Conservation (phyloP, 1,140 invertebrate genomes). For the Drosophila equinoxialis region DNA sequence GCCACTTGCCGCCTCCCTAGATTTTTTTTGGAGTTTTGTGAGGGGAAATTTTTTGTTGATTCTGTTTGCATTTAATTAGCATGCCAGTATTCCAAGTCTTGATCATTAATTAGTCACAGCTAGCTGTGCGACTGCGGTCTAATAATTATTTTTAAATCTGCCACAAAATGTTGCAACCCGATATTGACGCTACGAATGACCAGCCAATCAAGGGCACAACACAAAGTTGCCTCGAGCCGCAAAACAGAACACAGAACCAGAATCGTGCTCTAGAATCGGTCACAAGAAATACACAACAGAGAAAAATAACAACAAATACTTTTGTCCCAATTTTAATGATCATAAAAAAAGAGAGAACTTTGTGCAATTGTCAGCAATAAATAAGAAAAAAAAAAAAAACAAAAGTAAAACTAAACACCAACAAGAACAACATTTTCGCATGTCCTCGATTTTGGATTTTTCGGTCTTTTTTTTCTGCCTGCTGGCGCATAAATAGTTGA, state of each 20-base stretch:
- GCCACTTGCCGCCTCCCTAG: constrained; percentile 23
- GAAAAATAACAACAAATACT: constrained; percentile 53
- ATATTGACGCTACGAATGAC: constrained; percentile 9
- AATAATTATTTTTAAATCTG: constrained; percentile 57
- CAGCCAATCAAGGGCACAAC: constrained; percentile 47
- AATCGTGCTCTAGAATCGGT: constrained; percentile 64
- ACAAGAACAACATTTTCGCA: constrained; percentile 51
- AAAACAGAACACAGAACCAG: constrained; percentile 13
- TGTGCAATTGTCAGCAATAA: constrained; percentile 82
- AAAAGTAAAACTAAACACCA: not conserved
- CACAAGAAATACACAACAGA: constrained; percentile 22
- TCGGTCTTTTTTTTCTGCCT: constrained; percentile 48
- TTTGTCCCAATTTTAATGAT: constrained; percentile 82
- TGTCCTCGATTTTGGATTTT: constrained; percentile 59
- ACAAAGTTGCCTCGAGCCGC: constrained; percentile 24
- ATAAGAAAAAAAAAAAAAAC: constrained; percentile 69
- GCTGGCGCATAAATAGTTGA: constrained; percentile 61
- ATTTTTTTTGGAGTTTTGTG: not conserved
- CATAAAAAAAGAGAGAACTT: constrained; percentile 69
- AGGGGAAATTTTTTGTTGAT: constrained; percentile 4
- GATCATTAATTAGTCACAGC: constrained; percentile 72
- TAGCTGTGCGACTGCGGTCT: constrained; percentile 18
- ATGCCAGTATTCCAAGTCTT: constrained; percentile 46
- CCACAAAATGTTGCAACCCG: constrained; percentile 47
- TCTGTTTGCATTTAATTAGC: constrained; percentile 65